These are phyloP conservation scores for Andinoacara biseriatus DNA, from an alignment of 2,113 vertebrate species.

Conservation along the genomic window DNA sequence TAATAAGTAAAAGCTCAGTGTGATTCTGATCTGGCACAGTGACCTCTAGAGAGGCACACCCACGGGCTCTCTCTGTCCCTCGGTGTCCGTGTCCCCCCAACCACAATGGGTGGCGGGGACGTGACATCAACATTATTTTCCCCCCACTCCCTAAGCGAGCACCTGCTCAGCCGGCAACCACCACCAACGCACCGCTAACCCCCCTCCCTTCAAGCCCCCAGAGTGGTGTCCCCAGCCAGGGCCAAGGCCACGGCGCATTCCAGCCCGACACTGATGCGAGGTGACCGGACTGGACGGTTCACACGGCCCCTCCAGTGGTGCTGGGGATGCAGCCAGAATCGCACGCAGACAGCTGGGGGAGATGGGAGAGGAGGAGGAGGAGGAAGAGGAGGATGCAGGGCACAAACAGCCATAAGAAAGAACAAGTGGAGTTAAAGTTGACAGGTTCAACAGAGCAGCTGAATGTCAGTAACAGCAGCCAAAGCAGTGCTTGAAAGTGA, in stretches of 20 bases:
- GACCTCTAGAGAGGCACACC: slow-evolving; percentile 71
- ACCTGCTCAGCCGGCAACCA: slow-evolving; percentile 66
- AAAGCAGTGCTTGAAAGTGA: slow-evolving; percentile 23
- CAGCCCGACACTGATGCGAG: slow-evolving; percentile 79
- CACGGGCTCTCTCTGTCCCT: slow-evolving; percentile 67
- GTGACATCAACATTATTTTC: slow-evolving; percentile 69
- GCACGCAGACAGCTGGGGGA: slow-evolving; percentile 59
- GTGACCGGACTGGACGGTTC: slow-evolving; percentile 76
- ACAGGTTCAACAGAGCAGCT: slow-evolving; percentile 68
- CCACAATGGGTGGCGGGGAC: slow-evolving; percentile 63
- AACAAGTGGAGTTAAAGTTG: slow-evolving; percentile 66
- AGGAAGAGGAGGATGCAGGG: slow-evolving; percentile 48
- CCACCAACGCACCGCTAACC: background rate
- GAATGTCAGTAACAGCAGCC: slow-evolving; percentile 59
- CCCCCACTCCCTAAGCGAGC: slow-evolving; percentile 44
- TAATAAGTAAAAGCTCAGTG: slow-evolving; percentile 70
- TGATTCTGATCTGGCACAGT: slow-evolving; percentile 71
- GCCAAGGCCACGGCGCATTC: slow-evolving; percentile 72
- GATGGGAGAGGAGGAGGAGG: slow-evolving; percentile 30
- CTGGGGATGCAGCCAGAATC: slow-evolving; percentile 49
- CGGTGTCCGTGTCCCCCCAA: slow-evolving; percentile 59
- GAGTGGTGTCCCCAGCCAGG: slow-evolving; percentile 63
- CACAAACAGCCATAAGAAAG: slow-evolving; percentile 64
- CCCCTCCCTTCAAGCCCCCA: slow-evolving; percentile 35
- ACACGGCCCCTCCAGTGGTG: slow-evolving; percentile 73